Base-by-base conservation (phyloP, 1,140 invertebrate species). In the Brachionus manjavacas region DNA sequence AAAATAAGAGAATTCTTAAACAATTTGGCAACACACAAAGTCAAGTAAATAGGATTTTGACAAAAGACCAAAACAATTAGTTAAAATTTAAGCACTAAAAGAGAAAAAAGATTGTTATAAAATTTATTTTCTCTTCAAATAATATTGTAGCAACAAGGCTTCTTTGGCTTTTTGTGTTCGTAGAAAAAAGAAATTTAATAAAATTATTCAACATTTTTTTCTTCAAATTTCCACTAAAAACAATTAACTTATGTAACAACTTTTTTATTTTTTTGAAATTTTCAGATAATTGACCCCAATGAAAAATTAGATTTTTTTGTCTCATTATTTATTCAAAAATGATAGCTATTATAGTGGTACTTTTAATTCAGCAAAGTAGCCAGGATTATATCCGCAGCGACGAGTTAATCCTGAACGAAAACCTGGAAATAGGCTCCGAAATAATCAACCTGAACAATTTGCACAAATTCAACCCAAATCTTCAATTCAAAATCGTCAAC, bases 351-450 rank as follows among this genome's bases (percentile, higher is more conserved):
- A 49, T 76, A 28, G 14, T 76, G 4, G 1, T 76, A 25, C 46
- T 49, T 49, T 25, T 46, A 14, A 49, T 46, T 46, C 16, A 35
- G 2, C 43, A 49, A 76, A 76, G 16, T 12, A 76, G 20, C 16
- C 41, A 49, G 12, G 72, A 76, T 23, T 76, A 76, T 9, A 76
- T 76, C 20, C 39, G 43, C 8, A 76, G 72, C 20, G 43, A 76
- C 28, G 72, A 76, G 25, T n/a, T 76, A 3, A 49, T 76, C 9
- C 16, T 76, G 14, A 76, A 49, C 25, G 72, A 76, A 25, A 76
- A 76, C 12, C 9, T 76, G 3, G 72, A 76, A 76, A 76, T 76
- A 49, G 72, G 72, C 41, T 76, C 72, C 20, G 72, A 76, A 76
- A 76, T 76, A 49, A 49, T 76, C 11, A 76, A 76, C 28, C n/a